A percentile compares a stretch with the other conserved stretches of the same genome.
These are phyloP conservation scores for Apis cerana DNA, from an alignment of 1,140 invertebrate genomes.

Conservation along the genomic window DNA sequence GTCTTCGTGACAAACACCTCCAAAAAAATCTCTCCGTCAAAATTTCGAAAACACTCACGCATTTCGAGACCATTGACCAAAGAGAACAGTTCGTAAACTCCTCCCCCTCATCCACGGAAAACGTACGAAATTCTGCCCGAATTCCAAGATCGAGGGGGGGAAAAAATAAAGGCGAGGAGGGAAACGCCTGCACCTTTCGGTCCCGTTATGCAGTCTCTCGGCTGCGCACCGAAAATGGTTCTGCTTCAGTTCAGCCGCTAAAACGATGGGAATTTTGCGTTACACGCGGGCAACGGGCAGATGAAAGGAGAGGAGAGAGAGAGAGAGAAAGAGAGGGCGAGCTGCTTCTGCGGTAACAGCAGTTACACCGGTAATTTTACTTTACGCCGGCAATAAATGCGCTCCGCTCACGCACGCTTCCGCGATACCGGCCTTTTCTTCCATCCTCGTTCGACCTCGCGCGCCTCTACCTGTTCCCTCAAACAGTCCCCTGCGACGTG, in stretches of 20 bases:
- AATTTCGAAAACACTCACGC: too few relatives aligned
- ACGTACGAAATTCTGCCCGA: constrained; percentile 22
- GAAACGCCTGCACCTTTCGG: constrained; percentile 17
- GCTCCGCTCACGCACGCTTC: constrained; percentile 73
- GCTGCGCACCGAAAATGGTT: constrained; percentile 74
- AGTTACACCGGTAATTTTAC: constrained; percentile 74
- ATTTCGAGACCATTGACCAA: constrained; percentile 8
- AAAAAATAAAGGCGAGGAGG: neutral
- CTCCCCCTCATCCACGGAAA: neutral
- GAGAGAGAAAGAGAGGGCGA: constrained; percentile 43
- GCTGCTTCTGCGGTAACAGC: constrained; percentile 65
- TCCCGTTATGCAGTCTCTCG: constrained; percentile 52
- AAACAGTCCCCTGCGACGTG: constrained; percentile 12
- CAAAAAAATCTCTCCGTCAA: too few relatives aligned
- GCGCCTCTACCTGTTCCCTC: constrained; percentile 4
- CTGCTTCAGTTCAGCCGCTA: constrained; percentile 69
- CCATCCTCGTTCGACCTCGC: neutral
- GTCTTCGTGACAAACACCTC: too few relatives aligned
- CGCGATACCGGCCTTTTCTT: constrained; percentile 57
- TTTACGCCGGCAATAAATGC: constrained; percentile 76
- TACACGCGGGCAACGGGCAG: constrained; percentile 42
- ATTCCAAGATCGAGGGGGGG: neutral
- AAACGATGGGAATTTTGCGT: constrained; percentile 76
- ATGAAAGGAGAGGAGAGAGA: constrained; percentile 49
- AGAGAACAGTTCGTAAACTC: neutral